Conservation (phyloP, 30 jellyfish, hydroid and myxozoan genomes). For the Turritopsis rubra region DNA sequence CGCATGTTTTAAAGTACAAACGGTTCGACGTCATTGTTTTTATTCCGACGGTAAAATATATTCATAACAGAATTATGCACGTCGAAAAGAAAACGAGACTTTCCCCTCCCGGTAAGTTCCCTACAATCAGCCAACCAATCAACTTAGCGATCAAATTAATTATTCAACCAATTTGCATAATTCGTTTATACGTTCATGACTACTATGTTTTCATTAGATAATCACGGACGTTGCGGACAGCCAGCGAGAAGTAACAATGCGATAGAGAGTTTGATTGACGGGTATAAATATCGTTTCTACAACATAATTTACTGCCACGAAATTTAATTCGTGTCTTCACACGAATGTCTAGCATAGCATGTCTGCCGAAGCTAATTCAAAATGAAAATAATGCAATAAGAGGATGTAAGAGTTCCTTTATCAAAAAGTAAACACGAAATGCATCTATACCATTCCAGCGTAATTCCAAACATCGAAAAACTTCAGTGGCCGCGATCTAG, state of each 20-base stretch:
- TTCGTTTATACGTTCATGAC: no score
- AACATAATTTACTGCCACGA: not conserved
- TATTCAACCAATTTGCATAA: not conserved
- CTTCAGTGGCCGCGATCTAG: no score
- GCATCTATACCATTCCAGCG: no score
- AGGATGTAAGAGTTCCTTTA: no score
- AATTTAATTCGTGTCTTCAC: not conserved
- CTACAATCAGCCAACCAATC: not conserved
- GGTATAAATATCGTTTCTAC: not conserved
- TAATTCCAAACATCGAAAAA: no score
- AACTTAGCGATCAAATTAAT: not conserved
- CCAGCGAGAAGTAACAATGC: no score
- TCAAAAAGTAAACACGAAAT: no score
- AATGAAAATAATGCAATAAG: no score
- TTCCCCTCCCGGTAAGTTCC: not conserved
- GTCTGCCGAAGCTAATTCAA: no score
- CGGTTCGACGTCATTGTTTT: not conserved
- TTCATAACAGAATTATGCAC: not conserved
- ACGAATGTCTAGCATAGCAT: not conserved
- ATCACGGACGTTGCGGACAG: not conserved
- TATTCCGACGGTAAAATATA: not conserved
- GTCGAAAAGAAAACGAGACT: not conserved
- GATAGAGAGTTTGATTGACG: no score
- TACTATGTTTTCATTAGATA: not conserved
- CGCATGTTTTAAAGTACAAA: not conserved